These are phyloP conservation scores for Micrasema minimum DNA, from an alignment of 1,140 invertebrate species.

Conservation along the genomic window DNA sequence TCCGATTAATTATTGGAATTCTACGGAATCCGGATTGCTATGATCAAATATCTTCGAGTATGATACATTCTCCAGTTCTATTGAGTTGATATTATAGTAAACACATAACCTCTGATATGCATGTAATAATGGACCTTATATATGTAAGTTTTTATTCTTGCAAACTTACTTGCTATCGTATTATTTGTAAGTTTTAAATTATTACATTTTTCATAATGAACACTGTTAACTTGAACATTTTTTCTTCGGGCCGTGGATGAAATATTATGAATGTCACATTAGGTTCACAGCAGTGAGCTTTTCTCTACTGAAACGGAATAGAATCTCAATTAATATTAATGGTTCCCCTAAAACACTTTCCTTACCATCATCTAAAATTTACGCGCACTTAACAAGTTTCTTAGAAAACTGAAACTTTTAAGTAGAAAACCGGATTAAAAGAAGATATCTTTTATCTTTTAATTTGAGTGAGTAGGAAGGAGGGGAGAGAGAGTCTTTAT, in stretches of 20 bases:
- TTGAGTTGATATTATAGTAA: no score
- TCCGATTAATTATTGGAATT: no score
- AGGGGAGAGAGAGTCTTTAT: constrained; percentile 16
- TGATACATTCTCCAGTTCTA: no score
- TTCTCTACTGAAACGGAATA: neutral
- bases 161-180: no score
- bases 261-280: neutral
- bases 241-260: neutral
- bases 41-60: no score
- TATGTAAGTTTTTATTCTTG: no score
- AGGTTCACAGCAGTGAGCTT: neutral
- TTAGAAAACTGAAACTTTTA: constrained; percentile 21
- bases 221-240: no score
- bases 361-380: constrained; percentile 10
- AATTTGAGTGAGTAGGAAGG: constrained; percentile 46
- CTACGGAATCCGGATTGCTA: no score
- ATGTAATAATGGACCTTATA: no score
- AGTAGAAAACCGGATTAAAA: constrained; percentile 42
- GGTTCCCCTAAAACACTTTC: neutral
- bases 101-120: no score
- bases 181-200: no score
- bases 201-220: no score
- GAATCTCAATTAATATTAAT: constrained; percentile 19
- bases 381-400: constrained; percentile 30
- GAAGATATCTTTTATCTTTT: constrained; percentile 53